Conservation (phyloP, 2,113 vertebrate species). For the Bujurquina vittata region DNA sequence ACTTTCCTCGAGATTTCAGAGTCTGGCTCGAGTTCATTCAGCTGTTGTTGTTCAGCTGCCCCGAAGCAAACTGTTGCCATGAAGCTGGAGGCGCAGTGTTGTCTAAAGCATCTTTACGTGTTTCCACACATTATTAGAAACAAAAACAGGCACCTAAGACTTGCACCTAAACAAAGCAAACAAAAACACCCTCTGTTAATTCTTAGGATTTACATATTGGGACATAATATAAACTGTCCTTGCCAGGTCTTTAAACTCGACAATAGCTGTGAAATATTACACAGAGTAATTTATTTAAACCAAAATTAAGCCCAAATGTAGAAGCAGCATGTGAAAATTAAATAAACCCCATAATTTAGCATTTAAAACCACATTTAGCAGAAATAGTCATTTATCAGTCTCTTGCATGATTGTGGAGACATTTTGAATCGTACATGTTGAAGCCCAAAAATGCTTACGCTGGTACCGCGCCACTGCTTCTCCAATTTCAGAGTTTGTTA, state of each 20-base stretch:
- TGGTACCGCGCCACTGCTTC: too few species aligned
- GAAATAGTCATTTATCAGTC: neutral
- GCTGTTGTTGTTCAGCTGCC: neutral
- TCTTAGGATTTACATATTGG: neutral
- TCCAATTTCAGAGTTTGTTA: too few species aligned
- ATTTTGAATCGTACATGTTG: neutral
- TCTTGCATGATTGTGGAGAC: neutral
- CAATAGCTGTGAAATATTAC: too few species aligned
- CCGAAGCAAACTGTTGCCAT: constrained; percentile 1
- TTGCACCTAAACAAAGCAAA: too few species aligned
- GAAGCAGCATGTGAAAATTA: neutral
- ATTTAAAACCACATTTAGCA: neutral
- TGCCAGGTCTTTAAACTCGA: too few species aligned
- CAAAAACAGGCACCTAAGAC: neutral
- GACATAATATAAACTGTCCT: neutral
- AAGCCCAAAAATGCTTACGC: too few species aligned
- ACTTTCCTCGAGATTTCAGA: neutral
- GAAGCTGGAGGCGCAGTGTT: neutral
- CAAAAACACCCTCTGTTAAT: neutral
- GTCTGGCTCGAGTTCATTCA: neutral
- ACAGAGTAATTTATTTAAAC: too few species aligned
- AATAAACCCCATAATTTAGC: neutral
- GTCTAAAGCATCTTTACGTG: neutral
- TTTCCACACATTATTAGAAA: neutral
- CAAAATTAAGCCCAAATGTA: neutral